Conservation (phyloP, 2,113 vertebrate genomes). For the Gobius niger region DNA sequence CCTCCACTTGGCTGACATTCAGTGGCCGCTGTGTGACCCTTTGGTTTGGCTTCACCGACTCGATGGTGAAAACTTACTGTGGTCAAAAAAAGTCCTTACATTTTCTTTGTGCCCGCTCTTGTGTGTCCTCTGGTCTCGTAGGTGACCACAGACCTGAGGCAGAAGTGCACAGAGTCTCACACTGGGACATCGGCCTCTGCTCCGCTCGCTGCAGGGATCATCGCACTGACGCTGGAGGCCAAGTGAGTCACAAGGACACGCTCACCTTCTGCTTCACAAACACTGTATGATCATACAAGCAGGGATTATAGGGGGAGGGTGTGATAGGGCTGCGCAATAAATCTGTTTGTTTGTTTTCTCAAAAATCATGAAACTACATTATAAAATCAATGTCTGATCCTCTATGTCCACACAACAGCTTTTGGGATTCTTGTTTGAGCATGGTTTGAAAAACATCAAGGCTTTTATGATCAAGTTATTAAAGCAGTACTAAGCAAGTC, state of each 20-base stretch:
- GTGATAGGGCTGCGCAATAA: no score
- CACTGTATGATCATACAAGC: no score
- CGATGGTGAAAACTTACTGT: conserved; percentile 22
- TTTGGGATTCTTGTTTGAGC: no score
- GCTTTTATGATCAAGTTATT: no score
- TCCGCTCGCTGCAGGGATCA: conserved; percentile 75
- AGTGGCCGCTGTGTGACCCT: conserved; percentile 39
- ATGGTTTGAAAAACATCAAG: no score
- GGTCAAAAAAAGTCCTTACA: conserved; percentile 13
- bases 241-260: conserved; percentile 6
- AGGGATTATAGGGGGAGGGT: no score
- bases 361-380: no score
- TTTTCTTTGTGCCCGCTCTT: conserved; percentile 3
- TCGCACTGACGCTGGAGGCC: conserved; percentile 7
- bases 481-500: no score
- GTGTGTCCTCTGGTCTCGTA: conserved; percentile 40
- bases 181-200: conserved; percentile 73
- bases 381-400: no score
- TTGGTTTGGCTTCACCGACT: conserved; percentile 35
- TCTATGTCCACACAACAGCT: no score
- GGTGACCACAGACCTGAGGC: conserved; percentile 79
- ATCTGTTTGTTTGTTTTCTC: no score
- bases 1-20: conserved; percentile 56
- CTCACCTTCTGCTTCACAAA: no score
- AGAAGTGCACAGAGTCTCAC: conserved; percentile 62